These are phyloP conservation scores for Gallirallus australis DNA, from an alignment of 2,797 vertebrate genomes.

Conservation along the genomic window DNA sequence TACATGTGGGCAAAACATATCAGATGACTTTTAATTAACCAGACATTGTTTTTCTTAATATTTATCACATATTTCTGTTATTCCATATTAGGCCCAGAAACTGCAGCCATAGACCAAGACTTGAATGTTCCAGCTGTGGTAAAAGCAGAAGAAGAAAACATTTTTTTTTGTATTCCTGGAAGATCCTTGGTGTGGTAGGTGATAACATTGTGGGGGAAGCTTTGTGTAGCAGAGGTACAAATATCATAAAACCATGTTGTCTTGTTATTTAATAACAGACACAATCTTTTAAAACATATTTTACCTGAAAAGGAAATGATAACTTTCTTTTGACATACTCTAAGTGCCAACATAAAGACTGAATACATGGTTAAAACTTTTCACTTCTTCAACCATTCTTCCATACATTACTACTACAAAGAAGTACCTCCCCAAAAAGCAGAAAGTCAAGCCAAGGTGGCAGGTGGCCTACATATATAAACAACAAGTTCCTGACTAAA, in stretches of 20 bases:
- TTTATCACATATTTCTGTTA: background rate
- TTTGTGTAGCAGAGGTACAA: background rate
- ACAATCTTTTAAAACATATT: background rate
- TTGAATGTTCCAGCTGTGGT: background rate
- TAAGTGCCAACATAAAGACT: background rate
- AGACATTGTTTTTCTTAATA: background rate
- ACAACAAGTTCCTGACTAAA: background rate
- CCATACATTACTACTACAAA: background rate
- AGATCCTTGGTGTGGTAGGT: background rate
- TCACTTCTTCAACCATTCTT: background rate
- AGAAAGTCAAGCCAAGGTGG: background rate
- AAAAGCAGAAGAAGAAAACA: background rate
- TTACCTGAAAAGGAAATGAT: background rate
- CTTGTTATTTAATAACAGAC: background rate
- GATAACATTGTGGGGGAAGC: background rate
- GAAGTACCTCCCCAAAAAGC: rapidly evolving
- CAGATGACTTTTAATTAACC: background rate
- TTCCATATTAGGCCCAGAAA: background rate
- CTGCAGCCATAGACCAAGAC: background rate
- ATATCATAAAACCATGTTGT: background rate
- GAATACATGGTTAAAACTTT: background rate
- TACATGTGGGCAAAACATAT: background rate
- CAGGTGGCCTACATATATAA: background rate
- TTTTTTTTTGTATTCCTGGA: background rate
- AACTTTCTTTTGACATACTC: background rate